Evolutionary conservation across 1,140 invertebrate genomes (phyloP).

Genomic region (Caenorhabditis remanei): DNA sequence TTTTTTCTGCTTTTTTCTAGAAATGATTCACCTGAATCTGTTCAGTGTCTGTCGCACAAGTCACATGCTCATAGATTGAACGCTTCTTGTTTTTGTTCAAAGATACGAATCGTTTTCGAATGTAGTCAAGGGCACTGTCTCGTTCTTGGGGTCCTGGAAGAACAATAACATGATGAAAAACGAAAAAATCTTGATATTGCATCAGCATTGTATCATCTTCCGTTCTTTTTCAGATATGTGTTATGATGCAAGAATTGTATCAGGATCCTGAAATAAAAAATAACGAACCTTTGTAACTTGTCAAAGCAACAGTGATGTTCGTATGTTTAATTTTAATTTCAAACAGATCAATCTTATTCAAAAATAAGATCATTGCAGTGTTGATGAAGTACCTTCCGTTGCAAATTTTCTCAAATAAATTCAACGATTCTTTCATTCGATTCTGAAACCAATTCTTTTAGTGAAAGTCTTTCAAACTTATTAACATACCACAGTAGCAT

Average conservation of each 20-base stretch:
- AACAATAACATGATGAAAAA: not conserved
- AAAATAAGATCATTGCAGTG: slow-evolving; percentile 77
- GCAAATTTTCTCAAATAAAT: slow-evolving; percentile 77
- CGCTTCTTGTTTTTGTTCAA: slow-evolving; percentile 76
- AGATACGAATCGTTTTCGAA: slow-evolving; percentile 76
- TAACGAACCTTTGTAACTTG: slow-evolving; percentile 66
- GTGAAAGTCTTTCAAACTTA: not conserved
- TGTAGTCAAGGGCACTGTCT: slow-evolving; percentile 75
- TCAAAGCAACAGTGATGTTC: slow-evolving; percentile 64
- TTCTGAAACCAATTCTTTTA: slow-evolving; percentile 71
- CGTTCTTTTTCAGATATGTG: too few species aligned
- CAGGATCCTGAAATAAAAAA: not conserved
- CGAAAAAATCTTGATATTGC: too few species aligned
- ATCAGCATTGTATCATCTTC: not conserved
- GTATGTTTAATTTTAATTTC: slow-evolving; percentile 72
- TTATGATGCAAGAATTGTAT: not conserved
- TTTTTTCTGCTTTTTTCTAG: not conserved
- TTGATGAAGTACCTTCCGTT: slow-evolving; percentile 77
- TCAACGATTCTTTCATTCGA: slow-evolving; percentile 77
- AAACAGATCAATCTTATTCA: slow-evolving; percentile 77
- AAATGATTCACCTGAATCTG: slow-evolving; percentile 68
- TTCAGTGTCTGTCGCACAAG: slow-evolving; percentile 79
- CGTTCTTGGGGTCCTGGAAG: slow-evolving; percentile 76
- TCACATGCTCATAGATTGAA: slow-evolving; percentile 77
- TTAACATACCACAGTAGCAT: slow-evolving; percentile 72